These are phyloP conservation scores for Tursiops truncatus DNA, from an alignment of 2,113 vertebrate genomes.

Conservation along the genomic window DNA sequence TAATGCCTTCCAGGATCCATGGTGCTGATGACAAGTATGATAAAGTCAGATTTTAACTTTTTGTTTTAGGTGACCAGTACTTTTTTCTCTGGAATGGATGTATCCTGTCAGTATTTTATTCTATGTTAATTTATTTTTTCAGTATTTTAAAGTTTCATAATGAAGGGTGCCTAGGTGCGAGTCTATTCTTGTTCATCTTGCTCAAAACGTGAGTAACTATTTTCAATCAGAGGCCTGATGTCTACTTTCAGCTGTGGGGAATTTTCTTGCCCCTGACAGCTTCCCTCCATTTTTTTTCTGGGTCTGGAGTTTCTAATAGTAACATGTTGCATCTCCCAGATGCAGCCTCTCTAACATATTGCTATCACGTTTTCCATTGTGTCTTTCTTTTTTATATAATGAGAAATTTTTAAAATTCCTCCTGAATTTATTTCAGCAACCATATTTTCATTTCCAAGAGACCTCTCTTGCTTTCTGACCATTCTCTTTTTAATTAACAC, in stretches of 20 bases:
- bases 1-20: not conserved
- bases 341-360: not conserved
- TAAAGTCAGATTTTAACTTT: not conserved
- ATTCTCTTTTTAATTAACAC: not conserved
- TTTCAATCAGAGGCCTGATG: not conserved
- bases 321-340: not conserved
- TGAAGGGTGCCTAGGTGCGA: not conserved
- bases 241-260: not conserved
- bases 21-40: not conserved
- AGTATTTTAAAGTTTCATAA: not conserved
- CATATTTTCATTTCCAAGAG: not conserved
- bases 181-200: not conserved
- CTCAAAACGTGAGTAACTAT: not conserved
- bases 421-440: not conserved
- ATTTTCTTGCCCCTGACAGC: not conserved
- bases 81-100: not conserved
- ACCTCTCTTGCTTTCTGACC: not conserved
- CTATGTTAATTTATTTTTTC: too few species aligned
- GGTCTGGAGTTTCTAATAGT: not conserved
- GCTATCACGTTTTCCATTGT: not conserved
- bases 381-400: not conserved
- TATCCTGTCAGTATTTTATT: not conserved
- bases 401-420: too few species aligned
- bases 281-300: not conserved
- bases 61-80: not conserved